Evolutionary conservation across 2,113 vertebrate genomes (phyloP).

Genomic region (Peromyscus californicus): DNA sequence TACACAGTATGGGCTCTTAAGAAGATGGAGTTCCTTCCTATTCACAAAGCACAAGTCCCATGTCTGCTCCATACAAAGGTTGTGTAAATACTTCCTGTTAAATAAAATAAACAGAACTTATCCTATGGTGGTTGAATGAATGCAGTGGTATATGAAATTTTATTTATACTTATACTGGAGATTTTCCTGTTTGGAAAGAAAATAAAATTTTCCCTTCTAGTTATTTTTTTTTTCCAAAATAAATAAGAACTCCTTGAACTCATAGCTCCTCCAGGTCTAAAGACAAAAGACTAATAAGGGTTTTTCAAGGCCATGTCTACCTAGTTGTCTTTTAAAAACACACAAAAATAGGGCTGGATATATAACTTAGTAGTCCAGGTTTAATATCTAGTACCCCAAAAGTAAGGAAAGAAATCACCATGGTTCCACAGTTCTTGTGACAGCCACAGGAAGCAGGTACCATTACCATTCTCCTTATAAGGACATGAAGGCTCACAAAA

Average conservation of each 20-base stretch:
- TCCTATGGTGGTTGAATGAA: not conserved
- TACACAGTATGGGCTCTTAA: not conserved
- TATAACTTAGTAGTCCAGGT: not conserved
- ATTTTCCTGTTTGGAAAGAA: not conserved
- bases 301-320: not conserved
- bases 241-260: not conserved
- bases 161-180: not conserved
- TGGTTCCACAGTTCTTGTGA: not conserved
- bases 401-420: not conserved
- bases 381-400: not conserved
- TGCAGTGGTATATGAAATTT: not conserved
- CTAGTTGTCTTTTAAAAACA: not conserved
- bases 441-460: not conserved
- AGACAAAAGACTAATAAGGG: not conserved
- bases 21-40: not conserved
- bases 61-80: not conserved
- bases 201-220: not conserved
- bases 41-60: not conserved
- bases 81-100: conserved; percentile 20
- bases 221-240: conserved; percentile 27
- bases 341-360: not conserved
- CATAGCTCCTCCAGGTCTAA: not conserved
- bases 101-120: not conserved
- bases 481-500: not conserved
- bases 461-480: not conserved